Conservation (phyloP, 1,140 invertebrate genomes). For the Hycleus cichorii region DNA sequence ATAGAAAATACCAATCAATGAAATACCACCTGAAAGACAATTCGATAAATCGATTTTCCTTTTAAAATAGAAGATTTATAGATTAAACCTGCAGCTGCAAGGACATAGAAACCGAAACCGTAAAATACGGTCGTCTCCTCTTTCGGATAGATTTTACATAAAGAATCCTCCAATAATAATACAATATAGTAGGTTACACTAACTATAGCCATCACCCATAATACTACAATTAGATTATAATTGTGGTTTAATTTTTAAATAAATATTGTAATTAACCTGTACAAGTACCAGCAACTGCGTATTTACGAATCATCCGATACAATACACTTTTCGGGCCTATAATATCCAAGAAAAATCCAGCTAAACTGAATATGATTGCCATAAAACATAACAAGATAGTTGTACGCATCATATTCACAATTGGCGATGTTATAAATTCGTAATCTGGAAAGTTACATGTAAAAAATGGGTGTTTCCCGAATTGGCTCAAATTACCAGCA, state of each 20-base stretch:
- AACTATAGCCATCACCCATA: slow-evolving; percentile 37
- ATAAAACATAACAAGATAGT: slow-evolving; percentile 38
- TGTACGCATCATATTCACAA: slow-evolving; percentile 39
- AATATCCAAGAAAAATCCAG: slow-evolving; percentile 38
- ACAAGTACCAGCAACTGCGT: slow-evolving; percentile 34
- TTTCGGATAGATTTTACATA: slow-evolving; percentile 29
- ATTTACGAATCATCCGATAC: slow-evolving; percentile 33
- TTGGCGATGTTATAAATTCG: slow-evolving; percentile 32
- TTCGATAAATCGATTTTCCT: too few relatives aligned
- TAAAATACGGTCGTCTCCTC: slow-evolving; percentile 32
- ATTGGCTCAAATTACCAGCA: slow-evolving; percentile 20
- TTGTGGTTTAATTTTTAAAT: not conserved
- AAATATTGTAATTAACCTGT: slow-evolving; percentile 23
- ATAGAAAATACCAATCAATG: slow-evolving; percentile 33
- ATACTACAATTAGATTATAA: slow-evolving; percentile 26
- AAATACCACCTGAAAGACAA: slow-evolving; percentile 21
- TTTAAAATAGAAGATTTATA: too few relatives aligned
- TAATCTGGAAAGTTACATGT: slow-evolving; percentile 29
- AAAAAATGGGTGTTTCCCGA: not conserved
- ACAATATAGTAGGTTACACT: slow-evolving; percentile 36
- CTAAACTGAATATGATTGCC: slow-evolving; percentile 37
- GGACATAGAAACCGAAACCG: slow-evolving; percentile 37
- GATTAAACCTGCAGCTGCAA: slow-evolving; percentile 22
- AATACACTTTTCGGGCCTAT: slow-evolving; percentile 31
- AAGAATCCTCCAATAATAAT: slow-evolving; percentile 32